phyloP scores from a whole-genome alignment of 2,113 vertebrate species.

The Arvicanthis niloticus region DNA sequence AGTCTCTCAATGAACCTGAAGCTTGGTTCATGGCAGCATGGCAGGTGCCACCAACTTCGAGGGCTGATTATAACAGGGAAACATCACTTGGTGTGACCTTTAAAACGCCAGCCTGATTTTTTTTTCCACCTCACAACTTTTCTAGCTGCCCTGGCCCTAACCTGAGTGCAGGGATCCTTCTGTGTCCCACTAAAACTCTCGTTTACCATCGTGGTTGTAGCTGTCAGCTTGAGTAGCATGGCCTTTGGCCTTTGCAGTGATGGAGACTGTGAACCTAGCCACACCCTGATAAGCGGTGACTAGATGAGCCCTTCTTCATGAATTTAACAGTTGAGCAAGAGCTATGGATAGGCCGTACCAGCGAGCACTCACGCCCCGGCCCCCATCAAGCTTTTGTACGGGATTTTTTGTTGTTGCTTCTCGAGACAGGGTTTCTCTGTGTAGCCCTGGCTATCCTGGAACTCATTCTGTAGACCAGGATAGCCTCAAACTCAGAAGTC shows the following conservation, averaged over 20 bases:
- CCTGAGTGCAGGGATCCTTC: background rate
- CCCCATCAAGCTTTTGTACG: background rate
- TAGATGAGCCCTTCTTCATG: accelerated
- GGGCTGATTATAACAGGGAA: too few species aligned
- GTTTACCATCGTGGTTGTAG: background rate
- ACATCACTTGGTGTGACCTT: too few species aligned
- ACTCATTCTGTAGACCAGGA: too few species aligned
- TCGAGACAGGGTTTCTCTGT: too few species aligned
- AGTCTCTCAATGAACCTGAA: background rate
- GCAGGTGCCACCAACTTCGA: too few species aligned
- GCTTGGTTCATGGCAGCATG: too few species aligned
- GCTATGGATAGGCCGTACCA: background rate
- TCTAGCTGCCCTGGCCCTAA: background rate
- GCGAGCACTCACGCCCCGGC: background rate
- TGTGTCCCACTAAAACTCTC: background rate
- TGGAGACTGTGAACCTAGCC: background rate
- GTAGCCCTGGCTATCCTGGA: too few species aligned
- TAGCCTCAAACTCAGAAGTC: too few species aligned
- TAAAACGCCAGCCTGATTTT: background rate
- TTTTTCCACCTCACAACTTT: background rate
- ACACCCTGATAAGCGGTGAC: accelerated
- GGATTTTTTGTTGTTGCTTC: background rate
- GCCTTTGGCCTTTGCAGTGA: background rate
- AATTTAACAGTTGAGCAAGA: background rate
- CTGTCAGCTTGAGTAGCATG: background rate